Evolutionary conservation across 2,113 vertebrate genomes (phyloP).

Genomic region (Tyrannus savana): DNA sequence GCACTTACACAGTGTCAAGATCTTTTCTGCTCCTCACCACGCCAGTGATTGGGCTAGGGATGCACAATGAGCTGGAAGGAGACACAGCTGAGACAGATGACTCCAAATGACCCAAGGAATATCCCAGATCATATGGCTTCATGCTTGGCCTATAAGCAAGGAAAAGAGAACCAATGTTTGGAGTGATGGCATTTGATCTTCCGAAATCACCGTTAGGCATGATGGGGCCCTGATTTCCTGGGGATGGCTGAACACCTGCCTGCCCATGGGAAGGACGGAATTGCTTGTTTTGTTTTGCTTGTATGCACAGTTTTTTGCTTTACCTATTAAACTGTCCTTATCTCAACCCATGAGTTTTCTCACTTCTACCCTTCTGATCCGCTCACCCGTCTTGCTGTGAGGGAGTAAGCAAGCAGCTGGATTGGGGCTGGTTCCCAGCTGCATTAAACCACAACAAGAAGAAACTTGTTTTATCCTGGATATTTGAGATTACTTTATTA

Average conservation of each 20-base stretch:
- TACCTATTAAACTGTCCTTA: not conserved
- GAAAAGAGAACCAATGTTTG: not conserved
- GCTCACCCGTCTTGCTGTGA: not conserved
- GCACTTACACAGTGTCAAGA: not conserved
- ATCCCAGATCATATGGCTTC: not conserved
- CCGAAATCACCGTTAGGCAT: not conserved
- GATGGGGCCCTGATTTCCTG: not conserved
- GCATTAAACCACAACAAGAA: not conserved
- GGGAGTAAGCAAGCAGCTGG: not conserved
- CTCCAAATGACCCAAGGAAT: not conserved
- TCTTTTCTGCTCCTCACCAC: not conserved
- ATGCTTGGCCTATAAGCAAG: not conserved
- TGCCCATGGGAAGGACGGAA: not conserved
- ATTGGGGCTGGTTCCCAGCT: not conserved
- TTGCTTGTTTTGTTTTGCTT: not conserved
- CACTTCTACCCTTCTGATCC: not conserved
- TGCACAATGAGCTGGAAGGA: not conserved
- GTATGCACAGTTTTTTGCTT: not conserved
- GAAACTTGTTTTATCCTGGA: not conserved
- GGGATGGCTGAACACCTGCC: not conserved
- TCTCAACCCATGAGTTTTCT: not conserved
- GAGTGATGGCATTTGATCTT: not conserved
- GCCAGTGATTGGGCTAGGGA: fast-evolving
- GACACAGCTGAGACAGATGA: not conserved
- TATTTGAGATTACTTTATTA: not conserved